Percentiles rank a stretch among this genome's conserved stretches.
Conservation (phyloP, 2,113 vertebrate genomes). For the Eira barbara region DNA sequence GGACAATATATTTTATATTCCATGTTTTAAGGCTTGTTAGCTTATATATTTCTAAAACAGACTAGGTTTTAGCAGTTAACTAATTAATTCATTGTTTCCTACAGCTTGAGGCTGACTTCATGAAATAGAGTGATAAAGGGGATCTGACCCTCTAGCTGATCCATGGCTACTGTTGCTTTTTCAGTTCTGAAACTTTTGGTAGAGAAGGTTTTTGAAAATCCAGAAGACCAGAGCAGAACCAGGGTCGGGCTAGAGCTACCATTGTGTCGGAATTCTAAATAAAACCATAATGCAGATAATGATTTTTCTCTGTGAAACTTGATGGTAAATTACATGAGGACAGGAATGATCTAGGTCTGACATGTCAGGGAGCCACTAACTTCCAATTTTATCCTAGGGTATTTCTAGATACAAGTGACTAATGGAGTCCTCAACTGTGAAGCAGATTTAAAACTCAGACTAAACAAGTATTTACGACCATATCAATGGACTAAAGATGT, state of each 20-base stretch:
- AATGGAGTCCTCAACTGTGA: not conserved
- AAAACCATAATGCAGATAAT: not conserved
- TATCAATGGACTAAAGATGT: not conserved
- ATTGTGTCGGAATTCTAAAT: not conserved
- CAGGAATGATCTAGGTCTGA: not conserved
- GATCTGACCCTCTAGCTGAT: not conserved
- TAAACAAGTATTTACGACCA: not conserved
- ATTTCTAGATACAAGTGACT: not conserved
- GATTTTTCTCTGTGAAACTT: not conserved
- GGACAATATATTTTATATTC: not conserved
- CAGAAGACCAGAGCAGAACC: not conserved
- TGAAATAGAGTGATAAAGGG: not conserved
- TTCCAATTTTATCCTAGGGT: not conserved
- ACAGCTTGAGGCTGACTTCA: not conserved
- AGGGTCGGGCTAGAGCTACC: not conserved
- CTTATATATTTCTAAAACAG: not conserved
- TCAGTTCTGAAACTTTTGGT: not conserved
- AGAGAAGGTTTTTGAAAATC: constrained; percentile 7
- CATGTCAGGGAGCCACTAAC: not conserved
- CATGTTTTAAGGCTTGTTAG: not conserved
- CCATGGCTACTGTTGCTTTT: not conserved
- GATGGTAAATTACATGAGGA: not conserved
- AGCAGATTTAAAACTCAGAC: not conserved
- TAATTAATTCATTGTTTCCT: not conserved
- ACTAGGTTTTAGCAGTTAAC: not conserved